Percentiles rank a stretch among this genome's conserved stretches.
phyloP scores from a whole-genome alignment of 37 sponge, comb jelly and placozoan genomes.

The Halisarca cf. caerulea region DNA sequence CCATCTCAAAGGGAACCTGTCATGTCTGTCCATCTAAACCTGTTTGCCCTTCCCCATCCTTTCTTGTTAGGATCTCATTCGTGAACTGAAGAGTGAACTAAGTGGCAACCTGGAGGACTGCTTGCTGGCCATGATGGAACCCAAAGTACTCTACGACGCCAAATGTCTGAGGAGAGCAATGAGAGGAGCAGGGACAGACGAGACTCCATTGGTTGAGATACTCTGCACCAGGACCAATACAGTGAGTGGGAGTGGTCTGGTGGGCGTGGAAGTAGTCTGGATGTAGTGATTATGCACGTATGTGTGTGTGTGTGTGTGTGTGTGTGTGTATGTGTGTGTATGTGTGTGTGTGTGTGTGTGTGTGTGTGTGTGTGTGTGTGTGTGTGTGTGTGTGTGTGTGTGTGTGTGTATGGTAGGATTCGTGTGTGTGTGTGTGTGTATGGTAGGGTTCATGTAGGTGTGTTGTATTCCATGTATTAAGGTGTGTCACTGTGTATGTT shows the following conservation, averaged over 20 bases:
- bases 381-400: too few species aligned
- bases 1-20: too few species aligned
- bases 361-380: too few species aligned
- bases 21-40: too few species aligned
- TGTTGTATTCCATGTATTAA: too few species aligned
- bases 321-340: neutral
- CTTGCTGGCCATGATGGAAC: constrained; percentile 48
- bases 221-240: constrained; percentile 77
- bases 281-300: neutral
- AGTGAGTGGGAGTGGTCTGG: too few species aligned
- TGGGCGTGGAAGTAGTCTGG: too few species aligned
- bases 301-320: constrained; percentile 1
- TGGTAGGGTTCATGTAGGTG: too few species aligned
- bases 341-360: constrained; percentile 1
- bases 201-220: constrained; percentile 79
- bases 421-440: too few species aligned
- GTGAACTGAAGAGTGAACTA: constrained; percentile 71
- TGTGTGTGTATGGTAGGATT: too few species aligned
- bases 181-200: constrained; percentile 90
- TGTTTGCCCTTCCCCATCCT: too few species aligned
- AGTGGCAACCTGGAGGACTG: constrained; percentile 64
- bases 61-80: constrained; percentile 67
- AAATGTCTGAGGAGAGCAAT: constrained; percentile 54
- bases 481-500: too few species aligned
- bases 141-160: constrained; percentile 33